Conservation (phyloP, 2,113 vertebrate genomes). For the Sorex araneus region DNA sequence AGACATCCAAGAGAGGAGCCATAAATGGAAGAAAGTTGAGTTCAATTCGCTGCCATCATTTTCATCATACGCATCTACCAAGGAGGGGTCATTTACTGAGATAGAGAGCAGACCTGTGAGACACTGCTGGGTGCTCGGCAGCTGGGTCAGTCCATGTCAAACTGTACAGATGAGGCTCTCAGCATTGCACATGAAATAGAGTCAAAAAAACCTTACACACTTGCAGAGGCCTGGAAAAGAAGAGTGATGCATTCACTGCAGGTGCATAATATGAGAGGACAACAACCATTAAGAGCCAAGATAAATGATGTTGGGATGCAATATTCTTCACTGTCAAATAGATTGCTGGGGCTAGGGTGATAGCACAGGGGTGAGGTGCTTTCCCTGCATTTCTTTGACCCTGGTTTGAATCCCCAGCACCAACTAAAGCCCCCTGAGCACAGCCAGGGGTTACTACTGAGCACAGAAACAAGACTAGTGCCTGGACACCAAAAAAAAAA, state of each 20-base stretch:
- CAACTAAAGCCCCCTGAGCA: too few species aligned
- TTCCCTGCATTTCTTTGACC: neutral
- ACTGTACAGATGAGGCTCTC: too few species aligned
- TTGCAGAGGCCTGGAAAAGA: neutral
- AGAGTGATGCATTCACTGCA: neutral
- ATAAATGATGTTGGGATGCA: neutral
- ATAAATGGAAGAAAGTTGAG: neutral
- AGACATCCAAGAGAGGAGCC: neutral
- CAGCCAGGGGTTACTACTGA: too few species aligned
- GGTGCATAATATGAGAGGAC: neutral
- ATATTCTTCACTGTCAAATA: neutral
- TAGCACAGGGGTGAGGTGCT: neutral
- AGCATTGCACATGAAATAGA: neutral
- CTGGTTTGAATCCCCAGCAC: neutral
- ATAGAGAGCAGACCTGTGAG: neutral
- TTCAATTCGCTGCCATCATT: neutral
- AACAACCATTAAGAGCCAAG: neutral
- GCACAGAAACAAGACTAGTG: too few species aligned
- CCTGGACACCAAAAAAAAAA: too few species aligned
- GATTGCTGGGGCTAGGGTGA: too few species aligned
- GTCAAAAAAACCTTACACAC: neutral
- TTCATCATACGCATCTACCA: neutral
- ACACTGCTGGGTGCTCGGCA: neutral
- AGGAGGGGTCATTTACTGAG: neutral
- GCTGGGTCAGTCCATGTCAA: neutral